Percentiles rank a stretch among this genome's conserved stretches.
These are phyloP conservation scores for Leptodirus hochenwartii DNA, from an alignment of 2,888 invertebrate genomes.

Conservation along the genomic window DNA sequence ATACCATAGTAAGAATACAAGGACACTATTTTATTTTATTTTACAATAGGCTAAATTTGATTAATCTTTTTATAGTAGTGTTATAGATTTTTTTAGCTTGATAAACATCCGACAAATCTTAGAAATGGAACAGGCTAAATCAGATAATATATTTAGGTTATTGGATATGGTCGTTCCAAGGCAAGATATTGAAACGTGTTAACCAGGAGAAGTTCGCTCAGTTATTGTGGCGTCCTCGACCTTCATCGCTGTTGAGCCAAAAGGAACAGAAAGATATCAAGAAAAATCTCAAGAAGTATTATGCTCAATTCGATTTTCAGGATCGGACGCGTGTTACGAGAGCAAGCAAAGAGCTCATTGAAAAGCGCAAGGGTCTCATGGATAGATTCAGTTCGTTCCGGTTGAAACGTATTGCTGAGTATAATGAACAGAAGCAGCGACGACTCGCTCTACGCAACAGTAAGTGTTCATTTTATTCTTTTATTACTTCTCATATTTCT, in stretches of 20 bases:
- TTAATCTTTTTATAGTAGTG: too few species aligned
- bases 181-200: constrained; percentile 54
- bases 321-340: constrained; percentile 84
- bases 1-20: too few species aligned
- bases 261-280: constrained; percentile 87
- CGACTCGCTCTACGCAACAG: constrained; percentile 74
- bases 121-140: too few species aligned
- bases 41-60: too few species aligned
- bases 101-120: too few species aligned
- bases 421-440: constrained; percentile 57
- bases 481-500: neutral
- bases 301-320: constrained; percentile 88
- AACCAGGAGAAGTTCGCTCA: constrained; percentile 88
- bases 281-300: constrained; percentile 95
- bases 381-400: constrained; percentile 73
- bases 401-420: constrained; percentile 53
- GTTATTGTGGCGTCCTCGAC: constrained; percentile 90
- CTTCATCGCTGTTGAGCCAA: constrained; percentile 63
- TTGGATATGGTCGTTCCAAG: constrained; percentile 97
- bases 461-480: constrained; percentile 40
- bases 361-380: constrained; percentile 77
- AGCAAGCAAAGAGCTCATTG: constrained; percentile 88
- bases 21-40: too few species aligned
- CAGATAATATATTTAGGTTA: too few species aligned
- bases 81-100: too few species aligned